phyloP scores from a whole-genome alignment of 2,888 invertebrate genomes.

The Dryadula phaetusa region DNA sequence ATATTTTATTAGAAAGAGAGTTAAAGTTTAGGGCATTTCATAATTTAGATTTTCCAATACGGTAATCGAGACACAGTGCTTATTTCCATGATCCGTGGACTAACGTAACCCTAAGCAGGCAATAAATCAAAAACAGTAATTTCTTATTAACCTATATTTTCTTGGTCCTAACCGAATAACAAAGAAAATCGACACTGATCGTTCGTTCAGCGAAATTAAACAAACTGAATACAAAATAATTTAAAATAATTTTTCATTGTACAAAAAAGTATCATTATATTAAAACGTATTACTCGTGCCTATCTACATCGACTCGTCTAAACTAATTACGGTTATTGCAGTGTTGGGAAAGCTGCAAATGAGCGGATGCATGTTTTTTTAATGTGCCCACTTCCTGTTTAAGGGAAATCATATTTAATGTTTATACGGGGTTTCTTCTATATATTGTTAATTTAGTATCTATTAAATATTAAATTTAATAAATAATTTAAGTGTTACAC shows the following conservation, averaged over 20 bases:
- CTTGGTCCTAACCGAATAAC: not conserved
- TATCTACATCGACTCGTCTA: constrained; percentile 49
- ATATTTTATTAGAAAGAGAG: too few species aligned
- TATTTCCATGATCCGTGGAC: too few species aligned
- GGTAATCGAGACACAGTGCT: too few species aligned
- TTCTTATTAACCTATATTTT: not conserved
- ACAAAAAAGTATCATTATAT: constrained; percentile 11
- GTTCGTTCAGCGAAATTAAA: not conserved
- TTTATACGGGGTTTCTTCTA: constrained; percentile 1
- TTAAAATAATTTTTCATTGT: constrained; percentile 1
- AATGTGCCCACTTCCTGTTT: constrained; percentile 77
- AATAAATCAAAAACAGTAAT: too few species aligned
- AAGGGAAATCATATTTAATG: constrained; percentile 54
- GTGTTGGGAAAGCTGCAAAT: constrained; percentile 63
- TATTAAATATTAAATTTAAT: not conserved
- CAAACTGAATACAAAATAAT: not conserved
- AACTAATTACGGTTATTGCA: constrained; percentile 74
- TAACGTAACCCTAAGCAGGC: too few species aligned
- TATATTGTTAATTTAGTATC: constrained; percentile 8
- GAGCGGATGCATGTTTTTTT: constrained; percentile 76
- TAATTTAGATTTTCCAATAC: too few species aligned
- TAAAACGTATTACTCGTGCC: constrained; percentile 1
- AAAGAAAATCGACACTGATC: not conserved
- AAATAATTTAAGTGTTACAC: too few species aligned
- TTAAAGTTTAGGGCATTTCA: too few species aligned